Conservation (phyloP, 2,113 vertebrate genomes). For the Peromyscus polionotus region DNA sequence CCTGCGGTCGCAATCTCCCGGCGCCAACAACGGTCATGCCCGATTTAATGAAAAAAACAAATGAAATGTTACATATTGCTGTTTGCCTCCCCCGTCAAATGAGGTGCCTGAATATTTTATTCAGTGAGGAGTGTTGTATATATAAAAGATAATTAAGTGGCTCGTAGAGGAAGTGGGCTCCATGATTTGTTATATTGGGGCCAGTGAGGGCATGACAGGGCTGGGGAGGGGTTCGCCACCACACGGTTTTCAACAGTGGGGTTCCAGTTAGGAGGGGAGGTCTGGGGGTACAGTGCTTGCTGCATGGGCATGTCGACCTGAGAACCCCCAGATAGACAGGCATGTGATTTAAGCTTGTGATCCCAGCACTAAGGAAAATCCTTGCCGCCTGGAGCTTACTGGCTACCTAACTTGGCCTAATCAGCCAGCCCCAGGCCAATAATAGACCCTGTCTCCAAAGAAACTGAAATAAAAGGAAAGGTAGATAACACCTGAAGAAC, state of each 20-base stretch:
- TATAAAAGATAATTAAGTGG: slow-evolving; percentile 59
- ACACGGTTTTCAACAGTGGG: background rate
- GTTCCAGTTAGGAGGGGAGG: rapidly evolving
- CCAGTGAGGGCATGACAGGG: rapidly evolving
- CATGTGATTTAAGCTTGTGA: background rate
- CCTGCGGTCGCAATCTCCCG: background rate
- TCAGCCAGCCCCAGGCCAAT: background rate
- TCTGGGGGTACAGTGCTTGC: background rate
- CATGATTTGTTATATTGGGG: background rate
- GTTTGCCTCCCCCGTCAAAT: slow-evolving; percentile 29
- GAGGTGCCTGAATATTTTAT: slow-evolving; percentile 70
- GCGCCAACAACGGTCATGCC: slow-evolving; percentile 16
- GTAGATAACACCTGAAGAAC: too few species aligned
- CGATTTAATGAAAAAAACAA: slow-evolving; percentile 75
- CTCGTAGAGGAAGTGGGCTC: background rate
- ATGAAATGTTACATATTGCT: slow-evolving; percentile 60
- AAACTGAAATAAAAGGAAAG: background rate
- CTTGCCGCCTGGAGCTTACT: background rate
- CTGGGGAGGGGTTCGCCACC: background rate
- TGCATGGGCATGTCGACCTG: background rate
- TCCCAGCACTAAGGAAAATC: background rate
- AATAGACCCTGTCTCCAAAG: background rate
- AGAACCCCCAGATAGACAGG: background rate
- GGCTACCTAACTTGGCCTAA: background rate
- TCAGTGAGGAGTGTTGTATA: slow-evolving; percentile 24